Evolutionary conservation across 2,797 vertebrate genomes (phyloP).

Genomic region (Zenarchopterus dispar): DNA sequence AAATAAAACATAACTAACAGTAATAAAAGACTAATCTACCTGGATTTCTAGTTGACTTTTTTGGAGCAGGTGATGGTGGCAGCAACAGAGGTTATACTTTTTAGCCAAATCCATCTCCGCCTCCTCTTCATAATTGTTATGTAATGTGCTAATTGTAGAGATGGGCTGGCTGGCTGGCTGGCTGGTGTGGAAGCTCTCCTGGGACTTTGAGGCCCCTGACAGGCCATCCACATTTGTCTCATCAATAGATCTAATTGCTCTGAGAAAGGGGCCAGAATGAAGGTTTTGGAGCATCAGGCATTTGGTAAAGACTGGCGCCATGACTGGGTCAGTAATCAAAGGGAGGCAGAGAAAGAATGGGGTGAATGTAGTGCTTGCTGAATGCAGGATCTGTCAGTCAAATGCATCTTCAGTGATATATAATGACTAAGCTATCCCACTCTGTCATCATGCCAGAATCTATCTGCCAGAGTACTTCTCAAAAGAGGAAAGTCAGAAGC

Average conservation of each 20-base stretch:
- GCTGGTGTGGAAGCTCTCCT: slow-evolving; percentile 51
- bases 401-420: slow-evolving; percentile 80
- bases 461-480: slow-evolving; percentile 82
- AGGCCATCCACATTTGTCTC: slow-evolving; percentile 68
- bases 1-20: not conserved
- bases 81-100: slow-evolving; percentile 42
- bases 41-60: slow-evolving; percentile 59
- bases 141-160: slow-evolving; percentile 76
- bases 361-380: slow-evolving; percentile 63
- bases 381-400: slow-evolving; percentile 82
- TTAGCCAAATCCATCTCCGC: slow-evolving; percentile 24
- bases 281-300: slow-evolving; percentile 73
- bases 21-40: slow-evolving; percentile 76
- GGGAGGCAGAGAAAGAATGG: slow-evolving; percentile 68
- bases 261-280: slow-evolving; percentile 75
- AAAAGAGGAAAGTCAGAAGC: slow-evolving; percentile 58
- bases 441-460: slow-evolving; percentile 83
- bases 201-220: slow-evolving; percentile 63
- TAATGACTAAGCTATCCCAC: slow-evolving; percentile 81
- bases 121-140: slow-evolving; percentile 73
- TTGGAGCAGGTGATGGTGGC: slow-evolving; percentile 35
- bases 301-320: slow-evolving; percentile 86
- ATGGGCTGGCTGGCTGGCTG: slow-evolving; percentile 70
- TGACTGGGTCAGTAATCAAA: slow-evolving; percentile 85
- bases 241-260: slow-evolving; percentile 88